Base-by-base conservation (phyloP, 2,888 invertebrate species). In the Crepidodera aurea region DNA sequence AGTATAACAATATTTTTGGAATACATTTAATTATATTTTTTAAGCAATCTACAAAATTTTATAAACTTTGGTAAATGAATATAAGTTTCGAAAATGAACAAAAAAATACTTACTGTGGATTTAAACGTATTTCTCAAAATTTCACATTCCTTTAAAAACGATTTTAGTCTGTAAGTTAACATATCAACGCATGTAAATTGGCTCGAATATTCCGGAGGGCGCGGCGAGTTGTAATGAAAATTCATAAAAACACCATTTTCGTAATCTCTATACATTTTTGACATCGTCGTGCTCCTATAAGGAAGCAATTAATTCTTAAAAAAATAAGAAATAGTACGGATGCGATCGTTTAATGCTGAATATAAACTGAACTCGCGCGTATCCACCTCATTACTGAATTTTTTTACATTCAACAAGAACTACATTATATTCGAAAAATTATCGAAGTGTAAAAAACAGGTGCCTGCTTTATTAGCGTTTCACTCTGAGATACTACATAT, bases 101-200 rank as follows among this genome's bases (percentile, higher is more conserved):
- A n/a, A n/a, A n/a, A n/a, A n/a, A n/a, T n/a, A 71, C 75, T 74
- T 62, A 75, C 75, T 67, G 70, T 73, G 40, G 71, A 51, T 57
- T 68, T 70, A 32, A 68, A 56, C 55, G 71, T 64, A 15, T 69
- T 69, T 48, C 70, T 71, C 62, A 71, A 76, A 50, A 75, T 73
- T 22, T 71, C 60, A 16, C 71, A 69, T n/a, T 69, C 71, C 57
- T 73, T 73, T 60, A 77, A 65, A 62, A 76, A 71, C 40, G 75
- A 73, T 68, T 77, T 78, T 46, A 78, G 59, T 60, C 76, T 76
- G 55, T 75, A 78, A 15, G 72, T 73, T 77, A 78, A 79, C 16
- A 72, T 74, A 65, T 77, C 76, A 16, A 76, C 62, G 27, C 69
- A 67, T 37, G 75, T 74, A 66, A 78, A 74, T 65, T 78, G 66